Evolutionary conservation across 1,140 invertebrate species (phyloP).

Genomic region (Calosoma granatense): DNA sequence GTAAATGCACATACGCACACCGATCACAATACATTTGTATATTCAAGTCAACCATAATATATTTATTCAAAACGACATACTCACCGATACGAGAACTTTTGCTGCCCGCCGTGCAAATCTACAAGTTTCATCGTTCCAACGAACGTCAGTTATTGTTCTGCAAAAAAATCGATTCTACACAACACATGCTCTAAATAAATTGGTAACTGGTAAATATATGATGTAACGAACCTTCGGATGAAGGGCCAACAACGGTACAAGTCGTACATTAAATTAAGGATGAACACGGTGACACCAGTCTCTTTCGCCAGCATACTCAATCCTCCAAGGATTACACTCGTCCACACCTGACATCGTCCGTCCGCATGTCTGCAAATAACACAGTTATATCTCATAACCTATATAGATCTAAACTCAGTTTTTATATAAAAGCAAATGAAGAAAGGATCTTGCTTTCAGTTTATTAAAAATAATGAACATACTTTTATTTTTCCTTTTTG

Average conservation of each 20-base stretch:
- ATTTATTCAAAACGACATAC: slow-evolving; percentile 21
- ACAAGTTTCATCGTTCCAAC: slow-evolving; percentile 47
- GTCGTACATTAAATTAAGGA: slow-evolving; percentile 62
- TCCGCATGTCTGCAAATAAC: slow-evolving; percentile 22
- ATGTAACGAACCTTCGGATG: slow-evolving; percentile 49
- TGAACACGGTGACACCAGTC: slow-evolving; percentile 76
- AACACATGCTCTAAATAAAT: background rate
- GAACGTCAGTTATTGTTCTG: slow-evolving; percentile 45
- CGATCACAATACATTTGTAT: too few relatives aligned
- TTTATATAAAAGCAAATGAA: too few relatives aligned
- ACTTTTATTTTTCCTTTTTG: too few relatives aligned
- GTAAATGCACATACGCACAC: too few relatives aligned
- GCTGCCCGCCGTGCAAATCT: slow-evolving; percentile 47
- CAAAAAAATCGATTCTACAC: slow-evolving; percentile 23
- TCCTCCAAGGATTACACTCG: slow-evolving; percentile 55
- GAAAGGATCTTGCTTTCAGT: too few relatives aligned
- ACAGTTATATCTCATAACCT: too few relatives aligned
- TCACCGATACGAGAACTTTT: slow-evolving; percentile 49
- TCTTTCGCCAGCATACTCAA: slow-evolving; percentile 86
- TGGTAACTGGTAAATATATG: background rate
- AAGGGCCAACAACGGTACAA: slow-evolving; percentile 59
- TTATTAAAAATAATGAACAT: too few relatives aligned
- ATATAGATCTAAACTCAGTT: too few relatives aligned
- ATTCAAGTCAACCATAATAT: background rate
- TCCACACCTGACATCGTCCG: slow-evolving; percentile 43